phyloP scores from a whole-genome alignment of 2,888 invertebrate genomes.

The Druceiella hillmani region DNA sequence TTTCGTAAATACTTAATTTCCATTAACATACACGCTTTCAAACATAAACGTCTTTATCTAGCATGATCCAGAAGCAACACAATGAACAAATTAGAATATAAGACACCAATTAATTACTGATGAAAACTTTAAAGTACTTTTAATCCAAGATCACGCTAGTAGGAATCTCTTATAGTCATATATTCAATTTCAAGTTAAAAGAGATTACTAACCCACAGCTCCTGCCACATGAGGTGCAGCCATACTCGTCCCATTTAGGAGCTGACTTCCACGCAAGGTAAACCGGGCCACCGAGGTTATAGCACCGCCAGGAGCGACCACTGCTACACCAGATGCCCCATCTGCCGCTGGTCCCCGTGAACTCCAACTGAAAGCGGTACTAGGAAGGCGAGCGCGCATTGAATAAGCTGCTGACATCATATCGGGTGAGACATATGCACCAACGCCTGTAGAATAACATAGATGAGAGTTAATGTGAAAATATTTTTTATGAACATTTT shows the following conservation, averaged over 20 bases:
- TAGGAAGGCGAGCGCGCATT: conserved; percentile 74
- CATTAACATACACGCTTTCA: too few species aligned
- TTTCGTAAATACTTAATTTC: too few species aligned
- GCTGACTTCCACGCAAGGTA: conserved; percentile 76
- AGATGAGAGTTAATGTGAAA: too few species aligned
- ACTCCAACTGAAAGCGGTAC: conserved; percentile 88
- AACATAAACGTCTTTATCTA: too few species aligned
- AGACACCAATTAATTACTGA: too few species aligned
- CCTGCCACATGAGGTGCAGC: conserved; percentile 96
- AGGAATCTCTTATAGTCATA: too few species aligned
- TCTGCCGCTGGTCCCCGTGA: conserved; percentile 85
- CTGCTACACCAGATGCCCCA: conserved; percentile 81
- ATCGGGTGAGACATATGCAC: conserved; percentile 94
- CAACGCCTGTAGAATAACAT: conserved; percentile 63
- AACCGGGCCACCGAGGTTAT: conserved; percentile 89
- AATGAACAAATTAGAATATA: too few species aligned
- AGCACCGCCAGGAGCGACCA: conserved; percentile 94
- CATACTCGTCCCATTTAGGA: conserved; percentile 99
- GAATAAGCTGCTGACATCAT: conserved; percentile 98
- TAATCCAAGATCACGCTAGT: too few species aligned
- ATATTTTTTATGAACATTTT: too few species aligned
- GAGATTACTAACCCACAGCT: conserved; percentile 59
- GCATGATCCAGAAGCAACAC: too few species aligned
- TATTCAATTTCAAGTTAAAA: background rate
- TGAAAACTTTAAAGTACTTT: too few species aligned